A percentile compares a stretch with the other conserved stretches of the same genome.
phyloP scores from a whole-genome alignment of 2,113 vertebrate genomes.

The Xerus inauris region DNA sequence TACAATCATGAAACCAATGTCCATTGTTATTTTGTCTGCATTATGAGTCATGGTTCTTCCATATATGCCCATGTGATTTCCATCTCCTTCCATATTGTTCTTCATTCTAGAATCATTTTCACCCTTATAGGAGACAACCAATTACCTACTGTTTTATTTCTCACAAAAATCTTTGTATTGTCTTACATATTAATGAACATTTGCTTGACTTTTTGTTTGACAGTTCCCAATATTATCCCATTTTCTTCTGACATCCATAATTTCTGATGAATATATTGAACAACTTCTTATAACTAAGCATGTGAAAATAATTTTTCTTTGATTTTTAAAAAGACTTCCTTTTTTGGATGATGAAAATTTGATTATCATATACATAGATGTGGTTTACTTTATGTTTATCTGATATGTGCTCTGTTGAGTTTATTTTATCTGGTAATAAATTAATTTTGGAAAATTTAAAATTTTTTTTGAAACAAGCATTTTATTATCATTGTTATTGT shows the following conservation, averaged over 20 bases:
- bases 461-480: background rate
- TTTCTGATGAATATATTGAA: background rate
- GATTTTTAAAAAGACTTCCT: background rate
- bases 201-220: background rate
- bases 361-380: background rate
- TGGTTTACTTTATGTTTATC: background rate
- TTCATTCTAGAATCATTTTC: background rate
- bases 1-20: background rate
- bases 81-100: background rate
- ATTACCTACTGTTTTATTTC: background rate
- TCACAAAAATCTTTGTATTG: background rate
- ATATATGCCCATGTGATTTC: background rate
- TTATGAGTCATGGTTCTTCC: background rate
- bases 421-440: background rate
- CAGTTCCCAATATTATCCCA: background rate
- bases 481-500: background rate
- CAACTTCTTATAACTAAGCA: background rate
- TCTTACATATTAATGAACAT: background rate
- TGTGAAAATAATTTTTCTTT: background rate
- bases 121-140: background rate
- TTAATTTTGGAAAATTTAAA: background rate
- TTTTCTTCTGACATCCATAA: background rate
- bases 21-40: background rate
- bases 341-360: background rate
- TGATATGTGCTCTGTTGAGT: no score